Evolutionary conservation across 2,113 vertebrate species (phyloP).

Genomic region (Delphinus delphis): DNA sequence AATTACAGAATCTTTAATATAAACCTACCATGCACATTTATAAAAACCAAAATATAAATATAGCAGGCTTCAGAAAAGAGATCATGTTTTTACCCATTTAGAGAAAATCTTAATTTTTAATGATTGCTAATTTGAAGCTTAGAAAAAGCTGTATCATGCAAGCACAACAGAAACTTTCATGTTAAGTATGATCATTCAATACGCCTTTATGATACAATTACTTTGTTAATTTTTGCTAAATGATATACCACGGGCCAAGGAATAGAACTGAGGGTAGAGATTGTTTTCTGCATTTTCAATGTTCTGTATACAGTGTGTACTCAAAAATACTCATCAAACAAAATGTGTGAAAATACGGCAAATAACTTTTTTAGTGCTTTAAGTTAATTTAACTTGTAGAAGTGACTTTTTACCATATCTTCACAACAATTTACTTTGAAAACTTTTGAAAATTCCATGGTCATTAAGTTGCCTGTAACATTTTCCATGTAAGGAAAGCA

Average conservation of each 20-base stretch:
- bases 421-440: neutral
- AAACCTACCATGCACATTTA: conserved; percentile 48
- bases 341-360: neutral
- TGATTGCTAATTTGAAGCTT: neutral
- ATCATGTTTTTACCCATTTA: neutral
- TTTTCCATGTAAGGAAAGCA: neutral
- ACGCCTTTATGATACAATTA: neutral
- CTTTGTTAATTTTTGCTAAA: conserved; percentile 15
- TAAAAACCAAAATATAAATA: conserved; percentile 54
- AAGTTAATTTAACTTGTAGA: neutral
- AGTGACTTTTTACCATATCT: neutral
- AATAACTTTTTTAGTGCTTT: neutral
- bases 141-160: neutral
- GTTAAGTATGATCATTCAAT: neutral
- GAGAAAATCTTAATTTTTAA: neutral
- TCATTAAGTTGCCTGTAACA: neutral
- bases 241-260: neutral
- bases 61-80: neutral
- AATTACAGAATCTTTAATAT: conserved; percentile 50
- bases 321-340: neutral
- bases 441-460: neutral
- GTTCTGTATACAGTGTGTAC: neutral
- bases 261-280: neutral
- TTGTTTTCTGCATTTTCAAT: neutral
- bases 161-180: neutral